Evolutionary conservation across 2,113 vertebrate genomes (phyloP), one percentile per base, ranked within the genome.

Genomic region (Macheiramphus alcinus): DNA sequence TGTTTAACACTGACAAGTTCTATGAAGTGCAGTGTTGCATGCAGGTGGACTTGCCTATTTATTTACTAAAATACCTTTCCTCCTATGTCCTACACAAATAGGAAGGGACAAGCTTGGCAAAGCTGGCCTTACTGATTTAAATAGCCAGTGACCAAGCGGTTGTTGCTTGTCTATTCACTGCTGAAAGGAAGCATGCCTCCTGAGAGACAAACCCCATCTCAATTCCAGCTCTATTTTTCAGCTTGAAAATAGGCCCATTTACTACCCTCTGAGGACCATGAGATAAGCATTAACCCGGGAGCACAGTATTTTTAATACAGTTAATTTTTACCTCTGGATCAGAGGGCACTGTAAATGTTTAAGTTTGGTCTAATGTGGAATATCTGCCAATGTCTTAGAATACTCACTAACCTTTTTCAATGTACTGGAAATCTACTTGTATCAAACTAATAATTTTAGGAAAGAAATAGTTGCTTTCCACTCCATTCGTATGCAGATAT

Each of bases 311-410:
- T 92, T 92, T 90, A 87, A 71, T 59, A 63, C 3, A 65, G 13
- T 56, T 42, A 68, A 61, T 75, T 87, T 97, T 86, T 94, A 65
- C n/a, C 40, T 90, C 52, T 61, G 61, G 22, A 40, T 71, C 58
- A 74, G 43, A 88, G 22, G 25, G 20, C 16, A n/a, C 13, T 59
- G 23, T 59, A 74, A 48, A 68, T 58, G 10, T 26, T 91, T 42
- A 75, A 2, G 8, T 66, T 79, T 56, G 25, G 13, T 82, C 36
- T 53, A 58, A 66, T 13, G 9, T 42, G 7, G 25, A 90, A 78
- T 70, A 76, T 50, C 31, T 52, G 32, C 1, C n/a, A 76, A 10
- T 12, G 13, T 71, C 15, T 86, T 80, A 53, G 63, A 59, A 73
- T 27, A 21, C 7, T 74, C 10, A 31, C 6, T 63, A 71, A 88